phyloP scores from a whole-genome alignment of 2,113 vertebrate species.

The Stercorarius parasiticus region DNA sequence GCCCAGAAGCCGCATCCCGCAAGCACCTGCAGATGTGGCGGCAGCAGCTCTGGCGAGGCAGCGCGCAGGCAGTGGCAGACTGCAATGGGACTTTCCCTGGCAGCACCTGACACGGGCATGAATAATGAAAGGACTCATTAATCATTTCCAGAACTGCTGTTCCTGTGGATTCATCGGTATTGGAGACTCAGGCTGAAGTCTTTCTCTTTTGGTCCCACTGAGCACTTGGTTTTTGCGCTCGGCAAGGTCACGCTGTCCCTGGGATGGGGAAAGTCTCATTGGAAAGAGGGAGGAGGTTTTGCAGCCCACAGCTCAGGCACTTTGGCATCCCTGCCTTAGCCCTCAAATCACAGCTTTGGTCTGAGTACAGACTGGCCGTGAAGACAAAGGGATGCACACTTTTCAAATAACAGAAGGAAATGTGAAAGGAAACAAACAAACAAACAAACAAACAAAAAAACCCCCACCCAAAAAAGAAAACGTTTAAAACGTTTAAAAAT shows the following conservation, averaged over 20 bases:
- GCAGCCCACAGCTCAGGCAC: neutral
- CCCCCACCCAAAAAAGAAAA: neutral
- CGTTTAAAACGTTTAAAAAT: neutral
- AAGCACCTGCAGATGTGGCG: neutral
- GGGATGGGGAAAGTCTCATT: neutral
- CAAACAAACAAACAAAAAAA: no score
- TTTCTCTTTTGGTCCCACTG: neutral
- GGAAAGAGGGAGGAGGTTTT: neutral
- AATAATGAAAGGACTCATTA: conserved; percentile 41
- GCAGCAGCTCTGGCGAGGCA: neutral
- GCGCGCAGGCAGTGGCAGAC: neutral
- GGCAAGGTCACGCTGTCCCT: neutral
- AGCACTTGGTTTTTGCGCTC: neutral
- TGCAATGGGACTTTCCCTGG: neutral
- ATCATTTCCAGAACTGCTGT: conserved; percentile 38
- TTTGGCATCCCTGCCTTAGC: neutral
- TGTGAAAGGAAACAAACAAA: rapidly evolving
- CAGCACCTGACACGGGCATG: conserved; percentile 4
- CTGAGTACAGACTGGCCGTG: rapidly evolving
- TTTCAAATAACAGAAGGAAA: neutral
- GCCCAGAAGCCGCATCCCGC: neutral
- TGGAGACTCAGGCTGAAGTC: neutral
- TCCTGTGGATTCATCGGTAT: neutral
- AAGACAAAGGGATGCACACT: rapidly evolving
- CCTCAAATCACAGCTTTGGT: neutral